Evolutionary conservation across 2,797 vertebrate genomes (phyloP).

Genomic region (Rhadinocentrus ornatus): DNA sequence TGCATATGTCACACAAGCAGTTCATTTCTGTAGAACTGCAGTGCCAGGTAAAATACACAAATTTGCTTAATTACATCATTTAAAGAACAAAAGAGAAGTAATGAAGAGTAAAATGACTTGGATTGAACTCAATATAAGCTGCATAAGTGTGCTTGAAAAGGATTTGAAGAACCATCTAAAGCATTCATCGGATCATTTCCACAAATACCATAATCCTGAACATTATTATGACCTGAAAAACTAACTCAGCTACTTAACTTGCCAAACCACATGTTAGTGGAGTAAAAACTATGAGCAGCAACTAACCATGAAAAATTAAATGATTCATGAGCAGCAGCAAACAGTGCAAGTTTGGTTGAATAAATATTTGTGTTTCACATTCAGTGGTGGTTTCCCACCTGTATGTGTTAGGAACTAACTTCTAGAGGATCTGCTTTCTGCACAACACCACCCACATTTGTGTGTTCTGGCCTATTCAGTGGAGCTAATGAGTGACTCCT

Average conservation of each 20-base stretch:
- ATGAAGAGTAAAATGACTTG: constrained; percentile 26
- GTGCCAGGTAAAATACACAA: constrained; percentile 4
- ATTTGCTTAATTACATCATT: constrained; percentile 27
- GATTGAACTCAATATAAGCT: constrained; percentile 10
- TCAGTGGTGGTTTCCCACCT: constrained; percentile 4
- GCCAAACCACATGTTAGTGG: constrained; percentile 32
- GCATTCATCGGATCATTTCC: constrained; percentile 28
- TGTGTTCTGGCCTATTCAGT: constrained; percentile 52
- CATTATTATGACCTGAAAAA: constrained; percentile 41
- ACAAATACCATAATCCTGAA: constrained; percentile 36
- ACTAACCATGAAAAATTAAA: constrained; percentile 27
- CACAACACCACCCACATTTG: constrained; percentile 45
- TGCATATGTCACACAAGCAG: constrained; percentile 14
- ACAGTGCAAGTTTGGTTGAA: constrained; percentile 28
- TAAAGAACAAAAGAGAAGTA: constrained; percentile 23
- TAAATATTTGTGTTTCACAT: constrained; percentile 26
- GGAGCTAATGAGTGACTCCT: constrained; percentile 47
- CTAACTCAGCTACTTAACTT: constrained; percentile 31
- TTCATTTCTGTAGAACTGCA: constrained; percentile 3
- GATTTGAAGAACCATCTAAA: background rate
- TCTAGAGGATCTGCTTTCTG: constrained; percentile 43
- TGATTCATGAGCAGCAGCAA: constrained; percentile 40
- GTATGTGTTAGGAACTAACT: background rate
- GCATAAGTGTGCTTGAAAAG: constrained; percentile 15
- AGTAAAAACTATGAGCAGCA: constrained; percentile 36